Evolutionary conservation across 2,888 invertebrate genomes (phyloP).

Genomic region (Eristalis intricaria): DNA sequence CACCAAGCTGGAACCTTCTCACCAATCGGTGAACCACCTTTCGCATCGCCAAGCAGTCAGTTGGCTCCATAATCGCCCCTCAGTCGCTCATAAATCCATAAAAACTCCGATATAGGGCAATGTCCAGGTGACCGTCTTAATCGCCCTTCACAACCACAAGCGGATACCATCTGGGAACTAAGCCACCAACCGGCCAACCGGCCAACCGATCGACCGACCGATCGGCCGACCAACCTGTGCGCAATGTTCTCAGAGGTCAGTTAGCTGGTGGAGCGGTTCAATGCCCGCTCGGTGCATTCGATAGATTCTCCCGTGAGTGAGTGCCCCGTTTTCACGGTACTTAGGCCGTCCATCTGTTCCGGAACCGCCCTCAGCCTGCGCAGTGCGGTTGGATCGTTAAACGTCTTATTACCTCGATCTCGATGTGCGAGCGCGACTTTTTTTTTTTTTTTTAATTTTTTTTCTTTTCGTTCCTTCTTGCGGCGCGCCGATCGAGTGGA

Average conservation of each 20-base stretch:
- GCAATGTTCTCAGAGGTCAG: background rate
- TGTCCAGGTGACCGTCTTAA: too few species aligned
- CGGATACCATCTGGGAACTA: too few species aligned
- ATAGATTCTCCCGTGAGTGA: background rate
- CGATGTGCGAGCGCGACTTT: conserved; percentile 9
- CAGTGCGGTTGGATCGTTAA: conserved; percentile 34
- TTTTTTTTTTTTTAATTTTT: background rate
- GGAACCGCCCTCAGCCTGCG: background rate
- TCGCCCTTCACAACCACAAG: too few species aligned
- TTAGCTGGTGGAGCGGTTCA: background rate
- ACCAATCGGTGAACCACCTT: too few species aligned
- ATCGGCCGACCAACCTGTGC: background rate
- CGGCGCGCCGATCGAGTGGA: background rate
- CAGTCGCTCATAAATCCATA: too few species aligned
- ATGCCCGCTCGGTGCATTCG: background rate
- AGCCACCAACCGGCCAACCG: too few species aligned
- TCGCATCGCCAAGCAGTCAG: too few species aligned
- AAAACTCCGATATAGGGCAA: too few species aligned
- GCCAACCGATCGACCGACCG: too few species aligned
- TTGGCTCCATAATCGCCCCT: too few species aligned
- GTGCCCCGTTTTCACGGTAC: background rate
- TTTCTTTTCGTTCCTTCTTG: background rate
- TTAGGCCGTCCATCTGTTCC: background rate
- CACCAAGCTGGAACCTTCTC: too few species aligned
- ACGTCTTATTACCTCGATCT: conserved; percentile 49